phyloP scores from a whole-genome alignment of 2,888 invertebrate species.

The Mythimna ferrago region DNA sequence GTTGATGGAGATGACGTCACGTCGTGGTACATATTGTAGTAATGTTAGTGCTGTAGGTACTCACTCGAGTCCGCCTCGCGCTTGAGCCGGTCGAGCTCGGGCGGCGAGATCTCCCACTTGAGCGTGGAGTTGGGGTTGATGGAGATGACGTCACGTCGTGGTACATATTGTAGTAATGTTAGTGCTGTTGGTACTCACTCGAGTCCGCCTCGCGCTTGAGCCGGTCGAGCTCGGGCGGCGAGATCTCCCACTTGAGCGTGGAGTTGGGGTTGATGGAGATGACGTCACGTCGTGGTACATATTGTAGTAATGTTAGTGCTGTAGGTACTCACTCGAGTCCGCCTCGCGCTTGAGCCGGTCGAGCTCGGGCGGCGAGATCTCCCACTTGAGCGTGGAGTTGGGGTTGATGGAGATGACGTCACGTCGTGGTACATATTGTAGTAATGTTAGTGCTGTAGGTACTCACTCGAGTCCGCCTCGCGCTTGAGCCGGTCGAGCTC shows the following conservation, averaged over 20 bases:
- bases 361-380: conserved; percentile 98
- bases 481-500: conserved; percentile 93
- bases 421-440: conserved; percentile 95
- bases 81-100: conserved; percentile 94
- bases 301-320: conserved; percentile 84
- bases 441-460: too few relatives aligned
- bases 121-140: conserved; percentile 96
- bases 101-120: conserved; percentile 98
- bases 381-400: conserved; percentile 97
- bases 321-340: conserved; percentile 79
- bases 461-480: conserved; percentile 83
- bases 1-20: conserved; percentile 77
- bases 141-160: conserved; percentile 89
- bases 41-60: conserved; percentile 82
- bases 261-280: conserved; percentile 90
- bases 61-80: conserved; percentile 90
- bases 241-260: conserved; percentile 98
- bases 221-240: conserved; percentile 95
- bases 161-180: too few relatives aligned
- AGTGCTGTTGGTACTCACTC: too few relatives aligned
- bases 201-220: conserved; percentile 73
- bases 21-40: conserved; percentile 64
- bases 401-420: conserved; percentile 95
- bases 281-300: conserved; percentile 93
- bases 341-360: conserved; percentile 92